Base-by-base conservation (phyloP, 2,113 vertebrate genomes). In the Megalops atlanticus region DNA sequence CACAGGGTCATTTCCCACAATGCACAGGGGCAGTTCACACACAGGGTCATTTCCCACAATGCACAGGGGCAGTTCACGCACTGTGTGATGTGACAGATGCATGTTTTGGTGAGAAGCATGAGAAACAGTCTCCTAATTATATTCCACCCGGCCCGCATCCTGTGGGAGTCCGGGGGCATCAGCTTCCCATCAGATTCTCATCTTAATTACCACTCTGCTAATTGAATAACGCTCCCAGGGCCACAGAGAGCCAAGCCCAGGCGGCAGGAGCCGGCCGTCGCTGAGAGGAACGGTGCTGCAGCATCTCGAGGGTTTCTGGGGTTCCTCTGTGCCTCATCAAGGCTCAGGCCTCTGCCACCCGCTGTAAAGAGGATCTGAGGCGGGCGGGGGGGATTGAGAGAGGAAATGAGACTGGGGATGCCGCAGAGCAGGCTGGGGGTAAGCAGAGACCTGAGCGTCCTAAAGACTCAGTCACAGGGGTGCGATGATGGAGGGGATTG, bases 401-500 rank as follows among this genome's bases (percentile, higher is more conserved):
- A 78, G 33, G 24, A 49, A 77, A 39, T 1, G 81, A 83, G 78
- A 45, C 54, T 70, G 74, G 6, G 45, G 1, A 78, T 72, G 77
- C 78, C 58, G 49, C 33, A n/a, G 82, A 80, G 70, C 75, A 40
- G 47, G 68, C 73, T 70, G 36, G n/a, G 21, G n/a, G 15, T 16
- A n/a, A 21, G 43, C 27, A 41, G 45, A 52, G 75, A 52, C 33
- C n/a, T 52, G 43, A 52, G 68, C 41, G 39, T 84, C 71, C 83
- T 81, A 74, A 78, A 81, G 80, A 68, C 77, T 47, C 43, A 69
- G 70, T 81, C 82, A 84, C 85, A 79, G 76, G 33, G 77, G 80
- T 81, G 69, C 45, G n/a, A 75, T 84, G 84, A 84, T 85, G 82
- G 84, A 84, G 78, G 80, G 33, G 82, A 49, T 58, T 84, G 84